Percentiles rank a stretch among this genome's conserved stretches.
These are phyloP conservation scores for Drosophila kambysellisi DNA, from an alignment of 2,888 invertebrate species.

Conservation along the genomic window DNA sequence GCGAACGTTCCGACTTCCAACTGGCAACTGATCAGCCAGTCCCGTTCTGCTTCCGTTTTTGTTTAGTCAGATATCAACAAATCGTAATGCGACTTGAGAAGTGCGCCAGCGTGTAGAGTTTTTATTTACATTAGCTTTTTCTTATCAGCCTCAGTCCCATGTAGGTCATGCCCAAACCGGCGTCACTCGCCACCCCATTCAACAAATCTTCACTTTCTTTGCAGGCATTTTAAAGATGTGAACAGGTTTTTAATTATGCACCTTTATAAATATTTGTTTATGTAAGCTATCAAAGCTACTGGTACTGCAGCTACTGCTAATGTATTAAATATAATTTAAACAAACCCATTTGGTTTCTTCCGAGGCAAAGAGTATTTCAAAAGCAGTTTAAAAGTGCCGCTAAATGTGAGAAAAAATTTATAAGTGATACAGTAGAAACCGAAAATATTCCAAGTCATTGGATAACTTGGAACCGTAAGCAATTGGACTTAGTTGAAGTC, in stretches of 20 bases:
- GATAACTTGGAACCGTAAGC: not conserved
- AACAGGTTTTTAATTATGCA: constrained; percentile 44
- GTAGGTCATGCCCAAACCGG: constrained; percentile 52
- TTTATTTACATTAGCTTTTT: constrained; percentile 44
- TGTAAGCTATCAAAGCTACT: not conserved
- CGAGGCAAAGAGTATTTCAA: not conserved
- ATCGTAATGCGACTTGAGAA: constrained; percentile 28
- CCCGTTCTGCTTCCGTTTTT: constrained; percentile 66
- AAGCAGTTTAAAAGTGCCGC: too few species aligned
- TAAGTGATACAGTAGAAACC: not conserved
- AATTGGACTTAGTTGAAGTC: not conserved
- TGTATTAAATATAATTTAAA: not conserved
- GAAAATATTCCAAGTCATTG: not conserved
- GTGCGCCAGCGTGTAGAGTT: constrained; percentile 29
- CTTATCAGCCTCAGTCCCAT: constrained; percentile 46
- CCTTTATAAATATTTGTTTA: not conserved
- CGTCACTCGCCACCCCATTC: constrained; percentile 10
- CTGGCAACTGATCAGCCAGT: constrained; percentile 52
- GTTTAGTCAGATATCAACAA: constrained; percentile 56
- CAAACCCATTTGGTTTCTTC: not conserved
- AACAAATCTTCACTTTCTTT: constrained; percentile 24
- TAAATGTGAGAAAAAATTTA: not conserved
- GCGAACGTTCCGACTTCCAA: constrained; percentile 60
- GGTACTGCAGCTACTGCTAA: too few species aligned
- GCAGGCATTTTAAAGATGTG: constrained; percentile 15